Evolutionary conservation across 2,113 vertebrate genomes (phyloP), one percentile per base, ranked within the genome.

Genomic region (Zootoca vivipara): DNA sequence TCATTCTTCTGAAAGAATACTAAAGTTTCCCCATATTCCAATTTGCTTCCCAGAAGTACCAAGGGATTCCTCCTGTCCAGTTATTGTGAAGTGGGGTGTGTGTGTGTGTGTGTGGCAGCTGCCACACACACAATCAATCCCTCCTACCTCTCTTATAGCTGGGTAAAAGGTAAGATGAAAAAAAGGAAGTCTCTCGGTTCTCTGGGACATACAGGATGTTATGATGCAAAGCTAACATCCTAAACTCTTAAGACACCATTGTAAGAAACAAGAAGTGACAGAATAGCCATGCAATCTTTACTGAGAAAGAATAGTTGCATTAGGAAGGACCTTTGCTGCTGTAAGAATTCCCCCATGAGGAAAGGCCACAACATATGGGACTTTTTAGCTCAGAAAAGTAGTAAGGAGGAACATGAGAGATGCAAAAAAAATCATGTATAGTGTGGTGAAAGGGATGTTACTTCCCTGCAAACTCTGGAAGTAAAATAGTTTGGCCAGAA

Each of bases 11-110:
- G 40, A 75, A 85, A 8, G 5, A 74, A 46, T n/a, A 64, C 10
- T 65, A 28, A 74, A 62, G 7, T 78, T 90, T 85, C 75, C 33
- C 82, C 79, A 86, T n/a, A 18, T 24, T 33, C 10, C 62, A 88
- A 10, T 15, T 67, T 62, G 46, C 38, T 82, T 86, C 33, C 80
- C 33, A 20, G 12, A 24, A 79, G 5, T 13, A 75, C 20, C 52
- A 89, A 89, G 89, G 26, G 30, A 85, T 22, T 33, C 22, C 35
- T 5, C 28, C 26, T 69, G 83, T 83, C 26, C n/a, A n/a, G 28
- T 83, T 52, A 16, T 72, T 78, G 20, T 83, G 62, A 26, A 46
- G 77, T 18, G 42, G 30, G 75, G 15, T n/a, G n/a, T n/a, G n/a
- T n/a, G n/a, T n/a, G n/a, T n/a, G n/a, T n/a, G n/a, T n/a, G n/a